Evolutionary conservation across 2,888 invertebrate genomes (phyloP).

Genomic region (Callyntrura guangdongensis): DNA sequence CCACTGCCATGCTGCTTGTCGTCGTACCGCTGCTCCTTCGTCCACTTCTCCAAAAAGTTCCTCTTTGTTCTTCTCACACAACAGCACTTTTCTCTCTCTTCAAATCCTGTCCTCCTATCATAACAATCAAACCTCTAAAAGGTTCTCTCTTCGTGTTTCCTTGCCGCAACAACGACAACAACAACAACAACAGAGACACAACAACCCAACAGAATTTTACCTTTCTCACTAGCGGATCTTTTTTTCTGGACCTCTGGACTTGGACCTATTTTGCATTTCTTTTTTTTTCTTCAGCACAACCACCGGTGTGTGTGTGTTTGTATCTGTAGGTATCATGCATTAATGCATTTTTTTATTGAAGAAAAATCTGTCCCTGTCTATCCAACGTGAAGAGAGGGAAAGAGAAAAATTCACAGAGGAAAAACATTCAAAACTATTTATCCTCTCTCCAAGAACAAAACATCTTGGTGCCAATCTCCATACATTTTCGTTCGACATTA

Average conservation of each 20-base stretch:
- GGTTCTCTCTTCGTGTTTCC: no score
- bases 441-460: no score
- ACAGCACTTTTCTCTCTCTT: background rate
- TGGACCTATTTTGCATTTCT: slow-evolving; percentile 13
- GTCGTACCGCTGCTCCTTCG: background rate
- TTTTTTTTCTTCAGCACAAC: background rate
- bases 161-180: no score
- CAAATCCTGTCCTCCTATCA: slow-evolving; percentile 1
- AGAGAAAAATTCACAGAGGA: background rate
- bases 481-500: no score
- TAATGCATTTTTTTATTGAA: background rate
- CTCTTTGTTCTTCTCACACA: background rate
- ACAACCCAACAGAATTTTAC: background rate
- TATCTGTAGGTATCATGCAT: background rate
- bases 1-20: background rate
- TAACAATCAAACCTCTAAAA: no score
- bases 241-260: no score
- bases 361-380: no score
- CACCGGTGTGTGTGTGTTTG: background rate
- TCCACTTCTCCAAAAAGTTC: background rate
- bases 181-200: background rate
- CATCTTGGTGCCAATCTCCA: no score
- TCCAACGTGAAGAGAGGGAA: background rate
- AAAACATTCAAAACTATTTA: background rate
- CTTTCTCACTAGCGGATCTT: background rate